Evolutionary conservation across 2,888 invertebrate genomes (phyloP).

Genomic region (Eucera pruinosa): DNA sequence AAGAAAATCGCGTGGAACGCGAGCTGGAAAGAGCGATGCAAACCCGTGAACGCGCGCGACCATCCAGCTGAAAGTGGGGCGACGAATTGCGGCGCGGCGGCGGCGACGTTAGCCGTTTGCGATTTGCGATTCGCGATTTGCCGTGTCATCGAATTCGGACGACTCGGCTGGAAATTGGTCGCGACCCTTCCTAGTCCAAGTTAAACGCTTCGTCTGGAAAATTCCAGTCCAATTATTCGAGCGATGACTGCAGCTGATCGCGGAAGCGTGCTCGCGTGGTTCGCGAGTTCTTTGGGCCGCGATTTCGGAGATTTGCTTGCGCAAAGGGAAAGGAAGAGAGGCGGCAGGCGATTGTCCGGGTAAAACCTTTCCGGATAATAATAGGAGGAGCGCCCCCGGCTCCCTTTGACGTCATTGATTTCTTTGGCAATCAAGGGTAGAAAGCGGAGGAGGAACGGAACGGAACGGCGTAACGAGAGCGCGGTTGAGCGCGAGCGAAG

Average conservation of each 20-base stretch:
- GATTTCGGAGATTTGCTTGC: constrained; percentile 9
- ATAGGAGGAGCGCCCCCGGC: constrained; percentile 22
- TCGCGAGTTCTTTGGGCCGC: not conserved
- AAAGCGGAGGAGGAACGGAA: too few relatives aligned
- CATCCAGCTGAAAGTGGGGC: too few relatives aligned
- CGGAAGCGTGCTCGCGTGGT: not conserved
- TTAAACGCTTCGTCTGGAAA: not conserved
- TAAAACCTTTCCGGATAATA: constrained; percentile 22
- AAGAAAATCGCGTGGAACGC: too few relatives aligned
- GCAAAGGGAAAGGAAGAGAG: not conserved
- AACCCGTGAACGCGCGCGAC: too few relatives aligned
- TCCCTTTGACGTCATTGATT: constrained; percentile 31
- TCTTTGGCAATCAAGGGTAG: constrained; percentile 41
- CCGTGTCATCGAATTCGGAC: too few relatives aligned
- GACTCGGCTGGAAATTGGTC: too few relatives aligned
- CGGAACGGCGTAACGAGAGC: constrained; percentile 41
- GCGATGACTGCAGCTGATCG: too few relatives aligned
- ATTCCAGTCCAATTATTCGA: not conserved
- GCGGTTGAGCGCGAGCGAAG: constrained; percentile 14
- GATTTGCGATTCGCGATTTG: too few relatives aligned
- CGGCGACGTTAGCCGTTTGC: too few relatives aligned
- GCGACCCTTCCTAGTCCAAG: too few relatives aligned
- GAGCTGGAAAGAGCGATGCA: too few relatives aligned
- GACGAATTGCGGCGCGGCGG: too few relatives aligned
- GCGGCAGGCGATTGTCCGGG: not conserved